Base-by-base conservation (phyloP, 2,797 vertebrate genomes). In the Thunnus albacares region DNA sequence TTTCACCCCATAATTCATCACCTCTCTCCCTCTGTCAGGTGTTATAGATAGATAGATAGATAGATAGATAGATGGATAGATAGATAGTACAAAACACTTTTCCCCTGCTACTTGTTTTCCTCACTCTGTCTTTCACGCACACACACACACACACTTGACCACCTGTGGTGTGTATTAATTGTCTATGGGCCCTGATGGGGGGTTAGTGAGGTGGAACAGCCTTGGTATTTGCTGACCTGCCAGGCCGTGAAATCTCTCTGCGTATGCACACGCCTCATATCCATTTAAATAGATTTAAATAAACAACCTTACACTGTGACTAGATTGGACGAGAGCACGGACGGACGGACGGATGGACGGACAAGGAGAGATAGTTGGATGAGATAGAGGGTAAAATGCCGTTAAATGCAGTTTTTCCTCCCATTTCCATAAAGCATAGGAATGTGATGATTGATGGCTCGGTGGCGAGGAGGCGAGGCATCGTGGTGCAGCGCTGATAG, bases 281-380 rank as follows among this genome's bases (percentile, higher is more conserved):
- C 82, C 85, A 90, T 93, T 90, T 89, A 92, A 91, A 92, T 93
- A 83, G 82, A 90, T 93, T 85, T 84, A 86, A 91, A 92, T 90
- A 74, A 91, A 90, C 3, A 70, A 79, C 78, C 86, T 83, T 60
- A 81, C 75, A 66, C 65, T 78, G 78, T 6, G 75, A 77, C 71
- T 53, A 33, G 85, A 81, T 87, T 75, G 79, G 85, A 76, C 58
- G 17, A 12, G 33, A 67, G 78, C 59, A 28, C 33, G 15, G 71
- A 41, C 18, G 17, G 69, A 67, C 1, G 68, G 66, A 35, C 8
- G 57, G 62, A 55, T 10, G 51, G 55, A 74, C 2, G 38, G 80
- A 83, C 60, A 77, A 51, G 72, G 45, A 24, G 43, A 79, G 61
- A 70, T 8, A 14, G 87, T 61, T 35, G 67, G 79, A 38, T 2